Conservation (phyloP, 2,113 vertebrate genomes). For the human region DNA sequence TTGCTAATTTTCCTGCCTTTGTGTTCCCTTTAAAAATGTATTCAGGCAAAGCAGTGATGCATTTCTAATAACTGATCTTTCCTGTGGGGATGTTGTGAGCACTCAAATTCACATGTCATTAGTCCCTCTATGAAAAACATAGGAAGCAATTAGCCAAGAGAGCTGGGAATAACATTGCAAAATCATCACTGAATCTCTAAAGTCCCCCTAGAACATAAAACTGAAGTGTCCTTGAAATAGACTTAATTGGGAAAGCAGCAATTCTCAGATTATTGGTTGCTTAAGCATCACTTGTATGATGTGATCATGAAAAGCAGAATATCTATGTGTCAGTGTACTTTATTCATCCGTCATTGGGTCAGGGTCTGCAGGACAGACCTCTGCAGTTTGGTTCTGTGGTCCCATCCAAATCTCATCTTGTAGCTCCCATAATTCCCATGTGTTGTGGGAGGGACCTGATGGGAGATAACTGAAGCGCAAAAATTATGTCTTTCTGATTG, state of each 20-base stretch:
- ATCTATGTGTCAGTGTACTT: too few relatives aligned
- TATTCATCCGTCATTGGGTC: too few relatives aligned
- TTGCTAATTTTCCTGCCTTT: background rate
- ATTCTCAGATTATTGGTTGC: background rate
- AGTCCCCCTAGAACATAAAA: background rate
- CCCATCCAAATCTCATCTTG: too few relatives aligned
- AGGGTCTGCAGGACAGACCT: too few relatives aligned
- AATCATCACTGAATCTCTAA: background rate
- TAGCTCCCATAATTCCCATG: too few relatives aligned
- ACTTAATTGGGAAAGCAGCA: fast-evolving
- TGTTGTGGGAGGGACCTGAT: too few relatives aligned
- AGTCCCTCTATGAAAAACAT: background rate
- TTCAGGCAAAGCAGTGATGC: too few relatives aligned
- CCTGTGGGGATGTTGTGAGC: too few relatives aligned
- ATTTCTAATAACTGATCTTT: background rate
- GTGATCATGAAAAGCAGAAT: background rate
- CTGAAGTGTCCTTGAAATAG: background rate
- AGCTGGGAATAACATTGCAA: background rate
- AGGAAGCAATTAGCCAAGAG: background rate
- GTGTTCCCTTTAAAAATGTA: background rate
- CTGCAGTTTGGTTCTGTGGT: too few relatives aligned
- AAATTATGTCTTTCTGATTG: too few relatives aligned
- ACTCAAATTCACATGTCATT: background rate
- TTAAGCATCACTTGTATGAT: background rate
- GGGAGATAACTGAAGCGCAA: too few relatives aligned